These are phyloP conservation scores for Zaprionus ornatus DNA, from an alignment of 1,140 invertebrate genomes.

Conservation along the genomic window DNA sequence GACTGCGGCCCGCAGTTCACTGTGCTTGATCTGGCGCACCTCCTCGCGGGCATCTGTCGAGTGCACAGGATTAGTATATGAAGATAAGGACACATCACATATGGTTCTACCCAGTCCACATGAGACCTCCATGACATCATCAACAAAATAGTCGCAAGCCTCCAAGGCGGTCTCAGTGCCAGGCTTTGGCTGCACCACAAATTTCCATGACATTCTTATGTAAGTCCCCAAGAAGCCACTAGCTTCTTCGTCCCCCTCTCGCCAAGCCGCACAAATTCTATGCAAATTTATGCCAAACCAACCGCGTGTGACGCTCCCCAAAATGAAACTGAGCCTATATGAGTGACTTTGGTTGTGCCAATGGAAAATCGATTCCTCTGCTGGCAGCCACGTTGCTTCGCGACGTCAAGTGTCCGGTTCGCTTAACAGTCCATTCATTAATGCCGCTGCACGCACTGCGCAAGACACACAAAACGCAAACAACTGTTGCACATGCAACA, in stretches of 20 bases:
- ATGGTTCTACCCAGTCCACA: slow-evolving; percentile 44
- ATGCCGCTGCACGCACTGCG: slow-evolving; percentile 54
- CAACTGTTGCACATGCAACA: slow-evolving; percentile 68
- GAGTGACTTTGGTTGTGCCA: slow-evolving; percentile 4
- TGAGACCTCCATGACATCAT: slow-evolving; percentile 85
- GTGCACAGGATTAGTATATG: background rate
- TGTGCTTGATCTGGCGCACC: slow-evolving; percentile 88
- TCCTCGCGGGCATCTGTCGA: slow-evolving; percentile 89
- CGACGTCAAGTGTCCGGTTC: slow-evolving; percentile 37
- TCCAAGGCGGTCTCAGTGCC: slow-evolving; percentile 87
- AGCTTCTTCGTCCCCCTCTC: background rate
- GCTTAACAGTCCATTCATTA: slow-evolving; percentile 62
- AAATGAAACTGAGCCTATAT: slow-evolving; percentile 53
- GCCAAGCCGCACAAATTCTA: slow-evolving; percentile 1
- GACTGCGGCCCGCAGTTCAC: slow-evolving; percentile 89
- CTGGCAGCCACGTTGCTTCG: slow-evolving; percentile 12
- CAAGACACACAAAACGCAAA: slow-evolving; percentile 61
- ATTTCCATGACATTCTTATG: slow-evolving; percentile 78
- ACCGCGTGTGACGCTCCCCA: slow-evolving; percentile 32
- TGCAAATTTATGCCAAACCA: slow-evolving; percentile 34
- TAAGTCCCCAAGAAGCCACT: slow-evolving; percentile 30
- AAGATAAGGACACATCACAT: background rate
- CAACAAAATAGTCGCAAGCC: slow-evolving; percentile 88
- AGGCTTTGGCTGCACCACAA: slow-evolving; percentile 76
- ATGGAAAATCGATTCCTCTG: slow-evolving; percentile 67